Conservation (phyloP, 2,797 vertebrate genomes). For the Etheostoma perlongum region DNA sequence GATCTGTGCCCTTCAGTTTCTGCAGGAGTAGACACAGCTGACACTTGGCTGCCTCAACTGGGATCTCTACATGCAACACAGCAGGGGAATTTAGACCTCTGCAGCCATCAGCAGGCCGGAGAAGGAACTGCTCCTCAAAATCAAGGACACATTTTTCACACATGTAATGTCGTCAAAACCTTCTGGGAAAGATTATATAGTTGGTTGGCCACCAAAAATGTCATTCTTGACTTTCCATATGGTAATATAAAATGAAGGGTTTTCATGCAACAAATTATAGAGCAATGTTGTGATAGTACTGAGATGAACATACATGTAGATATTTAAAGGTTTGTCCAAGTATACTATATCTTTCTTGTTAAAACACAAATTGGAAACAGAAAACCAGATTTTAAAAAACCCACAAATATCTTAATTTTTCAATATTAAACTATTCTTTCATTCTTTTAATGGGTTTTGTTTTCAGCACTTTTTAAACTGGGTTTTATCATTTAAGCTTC, state of each 20-base stretch:
- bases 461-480: background rate
- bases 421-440: background rate
- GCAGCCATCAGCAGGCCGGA: conserved; percentile 72
- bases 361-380: conserved; percentile 1
- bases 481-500: background rate
- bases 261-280: background rate
- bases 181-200: background rate
- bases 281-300: background rate
- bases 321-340: background rate
- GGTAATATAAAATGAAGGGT: background rate
- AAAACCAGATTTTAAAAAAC: background rate
- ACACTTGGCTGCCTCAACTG: background rate
- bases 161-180: background rate
- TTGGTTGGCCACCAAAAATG: background rate
- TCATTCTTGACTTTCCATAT: background rate
- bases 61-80: background rate
- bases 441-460: background rate
- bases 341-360: background rate
- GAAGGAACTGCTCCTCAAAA: conserved; percentile 44
- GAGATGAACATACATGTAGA: background rate
- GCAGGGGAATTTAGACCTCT: conserved; percentile 61
- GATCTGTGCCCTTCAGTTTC: conserved; percentile 13
- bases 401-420: background rate
- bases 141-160: background rate
- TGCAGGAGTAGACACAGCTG: conserved; percentile 7